These are phyloP conservation scores for Cryptops parisi DNA, from an alignment of 2,888 invertebrate genomes.

Conservation along the genomic window DNA sequence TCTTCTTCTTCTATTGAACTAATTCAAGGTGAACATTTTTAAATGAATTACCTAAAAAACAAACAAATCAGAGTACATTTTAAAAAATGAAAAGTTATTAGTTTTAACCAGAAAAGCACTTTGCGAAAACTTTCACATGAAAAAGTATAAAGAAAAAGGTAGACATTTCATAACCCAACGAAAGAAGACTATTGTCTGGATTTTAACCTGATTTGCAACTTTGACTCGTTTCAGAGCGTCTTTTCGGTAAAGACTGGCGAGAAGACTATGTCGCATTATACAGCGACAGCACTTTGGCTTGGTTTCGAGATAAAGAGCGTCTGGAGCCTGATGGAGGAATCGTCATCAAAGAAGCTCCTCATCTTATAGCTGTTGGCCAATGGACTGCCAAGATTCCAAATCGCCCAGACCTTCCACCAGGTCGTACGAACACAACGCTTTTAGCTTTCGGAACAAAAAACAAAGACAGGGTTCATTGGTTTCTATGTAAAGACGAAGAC, in stretches of 20 bases:
- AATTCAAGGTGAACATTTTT: no score
- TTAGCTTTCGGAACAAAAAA: conserved; percentile 58
- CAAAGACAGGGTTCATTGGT: conserved; percentile 61
- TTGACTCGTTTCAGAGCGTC: conserved; percentile 56
- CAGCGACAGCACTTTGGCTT: conserved; percentile 73
- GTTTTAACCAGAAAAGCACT: no score
- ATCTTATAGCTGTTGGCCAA: conserved; percentile 62
- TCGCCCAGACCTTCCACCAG: conserved; percentile 52
- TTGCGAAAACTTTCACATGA: no score
- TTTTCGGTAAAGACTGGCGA: conserved; percentile 65
- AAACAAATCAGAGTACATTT: no score
- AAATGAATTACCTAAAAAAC: no score
- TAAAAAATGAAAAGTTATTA: no score
- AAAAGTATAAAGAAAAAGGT: no score
- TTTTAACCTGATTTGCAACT: no score
- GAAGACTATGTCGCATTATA: conserved; percentile 72
- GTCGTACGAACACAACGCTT: conserved; percentile 53
- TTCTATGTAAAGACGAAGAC: conserved; percentile 58
- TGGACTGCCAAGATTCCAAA: conserved; percentile 65
- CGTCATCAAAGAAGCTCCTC: conserved; percentile 61
- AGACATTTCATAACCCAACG: no score
- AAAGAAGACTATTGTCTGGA: no score
- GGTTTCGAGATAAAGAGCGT: conserved; percentile 54
- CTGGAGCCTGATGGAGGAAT: conserved; percentile 36
- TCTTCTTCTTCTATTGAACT: no score